Conservation (phyloP, 2,888 invertebrate genomes). For the Harpalus rubripes region DNA sequence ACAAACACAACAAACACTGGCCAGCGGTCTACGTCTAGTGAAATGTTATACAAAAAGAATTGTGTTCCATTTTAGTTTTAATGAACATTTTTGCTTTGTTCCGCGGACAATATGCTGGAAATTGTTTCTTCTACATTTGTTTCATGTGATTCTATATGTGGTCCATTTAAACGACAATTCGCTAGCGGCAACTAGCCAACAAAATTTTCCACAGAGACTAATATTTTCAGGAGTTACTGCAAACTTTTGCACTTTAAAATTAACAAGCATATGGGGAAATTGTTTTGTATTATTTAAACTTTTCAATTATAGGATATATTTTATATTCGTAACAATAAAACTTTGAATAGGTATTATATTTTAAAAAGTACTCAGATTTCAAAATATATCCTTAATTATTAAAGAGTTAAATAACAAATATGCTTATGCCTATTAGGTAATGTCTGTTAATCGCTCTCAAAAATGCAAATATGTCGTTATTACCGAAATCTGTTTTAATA, state of each 20-base stretch:
- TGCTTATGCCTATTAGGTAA: too few relatives aligned
- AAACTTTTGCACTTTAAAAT: not conserved
- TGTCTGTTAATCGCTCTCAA: too few relatives aligned
- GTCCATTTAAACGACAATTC: constrained; percentile 5
- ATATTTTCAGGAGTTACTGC: not conserved
- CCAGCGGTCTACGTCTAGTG: not conserved
- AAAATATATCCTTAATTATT: not conserved
- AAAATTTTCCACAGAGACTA: not conserved
- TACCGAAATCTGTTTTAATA: too few relatives aligned
- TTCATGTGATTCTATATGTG: not conserved
- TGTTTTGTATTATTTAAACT: not conserved
- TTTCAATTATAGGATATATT: not conserved
- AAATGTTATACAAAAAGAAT: constrained; percentile 1
- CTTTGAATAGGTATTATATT: too few relatives aligned
- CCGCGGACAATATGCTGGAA: not conserved
- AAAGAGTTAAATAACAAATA: too few relatives aligned
- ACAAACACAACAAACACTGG: not conserved
- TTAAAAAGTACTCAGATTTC: not conserved
- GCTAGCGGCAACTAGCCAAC: constrained; percentile 1
- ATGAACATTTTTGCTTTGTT: constrained; percentile 6
- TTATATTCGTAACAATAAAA: not conserved
- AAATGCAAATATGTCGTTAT: too few relatives aligned
- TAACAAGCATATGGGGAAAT: not conserved
- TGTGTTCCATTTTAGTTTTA: not conserved
- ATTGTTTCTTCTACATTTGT: constrained; percentile 6